Evolutionary conservation across 2,113 vertebrate genomes (phyloP).

Genomic region (Zosterops pallidus): DNA sequence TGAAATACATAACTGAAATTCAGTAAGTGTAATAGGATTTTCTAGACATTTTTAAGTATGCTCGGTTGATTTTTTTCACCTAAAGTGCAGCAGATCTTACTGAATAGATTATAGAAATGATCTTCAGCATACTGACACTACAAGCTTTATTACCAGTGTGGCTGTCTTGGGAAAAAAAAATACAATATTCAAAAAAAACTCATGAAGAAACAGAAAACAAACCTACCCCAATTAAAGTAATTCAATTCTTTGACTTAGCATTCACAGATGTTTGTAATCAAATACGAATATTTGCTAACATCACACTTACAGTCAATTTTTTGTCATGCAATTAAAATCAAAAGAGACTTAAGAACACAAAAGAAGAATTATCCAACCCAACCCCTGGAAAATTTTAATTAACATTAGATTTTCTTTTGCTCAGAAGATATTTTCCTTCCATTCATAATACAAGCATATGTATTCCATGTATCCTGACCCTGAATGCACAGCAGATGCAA

Average conservation of each 20-base stretch:
- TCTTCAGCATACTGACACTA: conserved; percentile 3
- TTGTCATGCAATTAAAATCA: conserved; percentile 51
- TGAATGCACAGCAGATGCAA: neutral
- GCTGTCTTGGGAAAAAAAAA: neutral
- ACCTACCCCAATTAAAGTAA: neutral
- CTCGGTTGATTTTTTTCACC: neutral
- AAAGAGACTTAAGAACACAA: conserved; percentile 47
- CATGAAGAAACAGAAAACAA: neutral
- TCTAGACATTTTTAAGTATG: neutral
- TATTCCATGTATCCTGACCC: conserved; percentile 10
- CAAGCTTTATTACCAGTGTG: neutral
- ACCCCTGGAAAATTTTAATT: conserved; percentile 55
- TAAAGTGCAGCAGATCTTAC: neutral
- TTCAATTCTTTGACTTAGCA: conserved; percentile 14
- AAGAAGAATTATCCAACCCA: conserved; percentile 4
- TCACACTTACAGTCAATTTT: neutral
- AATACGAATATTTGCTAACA: conserved; percentile 26
- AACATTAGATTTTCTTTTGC: conserved; percentile 52
- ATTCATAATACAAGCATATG: neutral
- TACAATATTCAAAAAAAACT: neutral
- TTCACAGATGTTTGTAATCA: neutral
- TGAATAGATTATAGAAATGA: neutral
- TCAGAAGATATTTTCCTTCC: conserved; percentile 6
- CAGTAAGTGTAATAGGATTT: neutral
- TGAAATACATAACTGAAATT: conserved; percentile 7